phyloP scores from a whole-genome alignment of 2,797 vertebrate genomes.

The Gambelia wislizenii region DNA sequence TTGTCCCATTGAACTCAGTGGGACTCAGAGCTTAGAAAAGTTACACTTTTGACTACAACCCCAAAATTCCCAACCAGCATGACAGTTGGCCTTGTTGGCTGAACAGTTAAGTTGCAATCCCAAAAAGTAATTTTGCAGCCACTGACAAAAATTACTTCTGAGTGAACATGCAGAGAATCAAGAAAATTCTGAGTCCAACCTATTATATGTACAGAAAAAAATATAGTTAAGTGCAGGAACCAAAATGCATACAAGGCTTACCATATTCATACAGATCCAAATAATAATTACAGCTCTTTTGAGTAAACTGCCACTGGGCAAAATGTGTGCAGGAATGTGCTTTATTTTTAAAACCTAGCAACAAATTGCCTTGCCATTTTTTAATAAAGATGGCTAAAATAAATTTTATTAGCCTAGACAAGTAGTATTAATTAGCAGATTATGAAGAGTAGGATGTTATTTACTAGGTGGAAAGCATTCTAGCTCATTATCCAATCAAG shows the following conservation, averaged over 20 bases:
- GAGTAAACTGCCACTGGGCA: slow-evolving; percentile 10
- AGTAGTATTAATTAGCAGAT: slow-evolving; percentile 11
- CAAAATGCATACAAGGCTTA: slow-evolving; percentile 2
- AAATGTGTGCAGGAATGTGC: neutral
- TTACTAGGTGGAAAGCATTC: neutral
- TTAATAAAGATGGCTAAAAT: slow-evolving; percentile 31
- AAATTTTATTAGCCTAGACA: slow-evolving; percentile 1
- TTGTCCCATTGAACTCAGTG: neutral
- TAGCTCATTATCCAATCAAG: neutral
- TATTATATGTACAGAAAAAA: neutral
- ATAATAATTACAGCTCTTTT: neutral
- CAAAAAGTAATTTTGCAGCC: no score
- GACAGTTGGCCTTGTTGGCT: no score
- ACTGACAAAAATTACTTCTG: neutral
- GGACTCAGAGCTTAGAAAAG: neutral
- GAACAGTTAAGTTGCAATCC: no score
- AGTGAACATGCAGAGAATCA: neutral
- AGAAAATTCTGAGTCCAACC: neutral
- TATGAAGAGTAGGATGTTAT: neutral
- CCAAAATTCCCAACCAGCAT: no score
- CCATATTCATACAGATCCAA: neutral
- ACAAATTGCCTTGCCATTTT: accelerated
- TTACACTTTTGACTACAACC: no score
- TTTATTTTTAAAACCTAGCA: neutral
- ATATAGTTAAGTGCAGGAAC: neutral